Percentiles rank a stretch among this genome's conserved stretches.
These are phyloP conservation scores for Drosophila algonquin DNA, from an alignment of 2,888 invertebrate genomes.

Conservation along the genomic window DNA sequence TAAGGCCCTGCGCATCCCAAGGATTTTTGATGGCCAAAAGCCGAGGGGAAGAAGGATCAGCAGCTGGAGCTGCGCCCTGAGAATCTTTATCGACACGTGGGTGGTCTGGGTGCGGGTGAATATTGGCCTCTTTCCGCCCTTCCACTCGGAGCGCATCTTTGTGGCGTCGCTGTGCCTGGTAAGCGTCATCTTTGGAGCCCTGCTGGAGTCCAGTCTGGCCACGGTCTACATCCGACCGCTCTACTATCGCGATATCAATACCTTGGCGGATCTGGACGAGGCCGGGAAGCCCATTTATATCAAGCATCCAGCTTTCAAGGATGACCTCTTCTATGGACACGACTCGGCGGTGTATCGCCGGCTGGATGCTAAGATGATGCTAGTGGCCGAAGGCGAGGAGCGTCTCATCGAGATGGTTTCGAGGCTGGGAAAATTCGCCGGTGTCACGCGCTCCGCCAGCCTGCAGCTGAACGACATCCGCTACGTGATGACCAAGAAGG, in stretches of 20 bases:
- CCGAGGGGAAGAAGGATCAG: not conserved
- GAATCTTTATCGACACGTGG: slow-evolving; percentile 81
- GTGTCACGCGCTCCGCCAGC: slow-evolving; percentile 79
- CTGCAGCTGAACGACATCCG: slow-evolving; percentile 76
- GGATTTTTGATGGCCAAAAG: slow-evolving; percentile 8
- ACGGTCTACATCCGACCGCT: slow-evolving; percentile 83
- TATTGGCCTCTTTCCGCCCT: slow-evolving; percentile 80
- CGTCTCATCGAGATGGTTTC: slow-evolving; percentile 75
- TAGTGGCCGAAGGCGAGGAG: slow-evolving; percentile 71
- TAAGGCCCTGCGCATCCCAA: slow-evolving; percentile 50
- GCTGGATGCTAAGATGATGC: slow-evolving; percentile 75
- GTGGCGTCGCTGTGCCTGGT: slow-evolving; percentile 82
- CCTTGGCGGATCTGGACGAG: slow-evolving; percentile 81
- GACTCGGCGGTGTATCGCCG: slow-evolving; percentile 77
- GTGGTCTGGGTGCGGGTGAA: slow-evolving; percentile 82
- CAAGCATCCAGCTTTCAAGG: slow-evolving; percentile 82
- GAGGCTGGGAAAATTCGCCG: slow-evolving; percentile 70
- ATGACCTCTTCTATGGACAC: slow-evolving; percentile 82
- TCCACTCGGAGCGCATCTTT: slow-evolving; percentile 82
- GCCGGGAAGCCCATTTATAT: slow-evolving; percentile 80
- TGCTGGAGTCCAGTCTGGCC: slow-evolving; percentile 84
- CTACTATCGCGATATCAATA: slow-evolving; percentile 83
- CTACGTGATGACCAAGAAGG: slow-evolving; percentile 75
- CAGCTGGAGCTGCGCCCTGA: slow-evolving; percentile 49
- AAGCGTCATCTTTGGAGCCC: slow-evolving; percentile 83